Evolutionary conservation across 2,888 invertebrate species (phyloP).

Genomic region (Epirrita christyi): DNA sequence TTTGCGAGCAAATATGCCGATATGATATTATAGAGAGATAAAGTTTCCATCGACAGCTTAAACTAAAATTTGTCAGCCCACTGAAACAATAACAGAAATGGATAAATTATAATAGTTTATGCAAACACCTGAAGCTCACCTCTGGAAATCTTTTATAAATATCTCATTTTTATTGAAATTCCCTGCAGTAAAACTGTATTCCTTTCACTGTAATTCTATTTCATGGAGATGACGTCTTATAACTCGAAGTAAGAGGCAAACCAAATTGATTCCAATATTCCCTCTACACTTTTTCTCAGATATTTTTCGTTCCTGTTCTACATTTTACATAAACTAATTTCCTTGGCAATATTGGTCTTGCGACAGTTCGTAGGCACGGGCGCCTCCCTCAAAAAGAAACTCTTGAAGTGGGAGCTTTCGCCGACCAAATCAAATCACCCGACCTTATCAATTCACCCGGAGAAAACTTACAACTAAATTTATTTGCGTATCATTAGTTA

Average conservation of each 20-base stretch:
- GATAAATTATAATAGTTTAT: conserved; percentile 66
- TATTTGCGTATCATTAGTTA: conserved; percentile 62
- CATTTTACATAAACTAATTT: conserved; percentile 85
- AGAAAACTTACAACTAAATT: conserved; percentile 76
- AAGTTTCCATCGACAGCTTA: conserved; percentile 61
- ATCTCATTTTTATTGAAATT: conserved; percentile 25
- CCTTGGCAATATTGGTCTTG: conserved; percentile 83
- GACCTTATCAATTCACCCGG: conserved; percentile 77
- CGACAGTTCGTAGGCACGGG: conserved; percentile 79
- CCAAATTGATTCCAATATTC: conserved; percentile 77
- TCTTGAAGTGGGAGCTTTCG: conserved; percentile 69
- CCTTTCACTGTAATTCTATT: conserved; percentile 57
- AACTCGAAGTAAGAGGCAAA: conserved; percentile 64
- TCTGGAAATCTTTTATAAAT: conserved; percentile 18
- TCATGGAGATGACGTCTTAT: conserved; percentile 59
- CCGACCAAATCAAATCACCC: conserved; percentile 82
- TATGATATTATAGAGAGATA: too few species aligned
- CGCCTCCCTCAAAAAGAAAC: conserved; percentile 77
- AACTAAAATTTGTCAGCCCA: conserved; percentile 61
- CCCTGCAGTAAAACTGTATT: conserved; percentile 27
- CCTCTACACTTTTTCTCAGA: conserved; percentile 72
- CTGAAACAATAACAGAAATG: conserved; percentile 57
- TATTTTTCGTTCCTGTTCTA: conserved; percentile 81
- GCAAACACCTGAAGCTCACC: conserved; percentile 42
- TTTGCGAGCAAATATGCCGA: too few species aligned